A percentile compares a stretch with the other conserved stretches of the same genome.
These are phyloP conservation scores for Cetonia aurata DNA, from an alignment of 2,888 invertebrate species.

Conservation along the genomic window DNA sequence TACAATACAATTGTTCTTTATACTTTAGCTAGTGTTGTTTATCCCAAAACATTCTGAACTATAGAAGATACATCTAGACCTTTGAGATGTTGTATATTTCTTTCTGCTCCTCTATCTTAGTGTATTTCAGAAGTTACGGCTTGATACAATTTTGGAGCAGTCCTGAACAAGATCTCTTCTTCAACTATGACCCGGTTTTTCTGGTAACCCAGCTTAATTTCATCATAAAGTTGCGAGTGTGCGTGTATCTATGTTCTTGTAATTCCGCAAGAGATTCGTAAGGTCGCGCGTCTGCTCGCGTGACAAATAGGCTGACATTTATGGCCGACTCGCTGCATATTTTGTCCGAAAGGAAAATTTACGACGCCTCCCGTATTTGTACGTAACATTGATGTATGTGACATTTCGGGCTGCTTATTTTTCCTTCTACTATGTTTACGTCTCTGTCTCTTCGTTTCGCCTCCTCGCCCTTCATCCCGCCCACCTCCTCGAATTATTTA, in stretches of 20 bases:
- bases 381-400: slow-evolving; percentile 35
- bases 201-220: slow-evolving; percentile 16
- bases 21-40: too few species aligned
- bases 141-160: too few species aligned
- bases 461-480: not conserved
- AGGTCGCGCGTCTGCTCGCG: slow-evolving; percentile 15
- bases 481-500: slow-evolving; percentile 13
- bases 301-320: slow-evolving; percentile 38
- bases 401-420: slow-evolving; percentile 24
- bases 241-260: not conserved
- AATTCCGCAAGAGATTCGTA: slow-evolving; percentile 36
- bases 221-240: slow-evolving; percentile 18
- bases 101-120: too few species aligned
- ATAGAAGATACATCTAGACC: too few species aligned
- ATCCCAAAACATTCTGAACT: too few species aligned
- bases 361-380: slow-evolving; percentile 32
- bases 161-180: too few species aligned
- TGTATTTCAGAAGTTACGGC: too few species aligned
- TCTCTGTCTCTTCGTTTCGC: not conserved
- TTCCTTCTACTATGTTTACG: slow-evolving; percentile 6
- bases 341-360: slow-evolving; percentile 33
- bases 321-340: slow-evolving; percentile 33
- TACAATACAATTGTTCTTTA: too few species aligned
- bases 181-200: too few species aligned
- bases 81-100: too few species aligned